Percentiles rank a stretch among this genome's conserved stretches.
Conservation (phyloP, 2,113 vertebrate species). For the Vidua macroura region DNA sequence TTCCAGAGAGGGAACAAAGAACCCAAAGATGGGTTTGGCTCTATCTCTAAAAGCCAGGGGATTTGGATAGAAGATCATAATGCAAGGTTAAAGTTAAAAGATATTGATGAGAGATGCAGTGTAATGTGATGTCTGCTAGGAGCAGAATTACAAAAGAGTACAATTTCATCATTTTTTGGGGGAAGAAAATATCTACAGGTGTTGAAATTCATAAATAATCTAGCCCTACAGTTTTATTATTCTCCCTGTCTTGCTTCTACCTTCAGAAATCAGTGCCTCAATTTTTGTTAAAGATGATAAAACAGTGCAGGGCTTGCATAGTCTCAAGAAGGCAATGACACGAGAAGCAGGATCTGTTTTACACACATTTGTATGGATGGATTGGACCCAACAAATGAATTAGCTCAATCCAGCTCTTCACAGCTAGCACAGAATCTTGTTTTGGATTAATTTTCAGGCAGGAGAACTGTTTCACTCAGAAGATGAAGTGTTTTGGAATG, state of each 20-base stretch:
- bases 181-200: not conserved
- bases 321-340: not conserved
- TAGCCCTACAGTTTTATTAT: not conserved
- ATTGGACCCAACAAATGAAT: not conserved
- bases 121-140: not conserved
- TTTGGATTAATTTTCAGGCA: conserved; percentile 49
- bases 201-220: not conserved
- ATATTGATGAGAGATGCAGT: not conserved
- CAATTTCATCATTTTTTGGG: not conserved
- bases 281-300: not conserved
- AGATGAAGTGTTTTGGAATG: conserved; percentile 41
- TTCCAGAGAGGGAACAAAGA: not conserved
- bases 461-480: conserved; percentile 11
- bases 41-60: not conserved
- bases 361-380: not conserved
- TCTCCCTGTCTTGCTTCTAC: not conserved
- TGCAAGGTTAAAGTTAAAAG: not conserved
- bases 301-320: not conserved
- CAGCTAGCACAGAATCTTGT: not conserved
- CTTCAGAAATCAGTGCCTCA: not conserved
- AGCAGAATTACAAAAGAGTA: not conserved
- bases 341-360: not conserved
- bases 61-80: not conserved
- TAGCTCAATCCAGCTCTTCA: not conserved
- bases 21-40: not conserved